Evolutionary conservation across 2,797 vertebrate species (phyloP), one percentile per base, ranked within the genome.

Genomic region (Chiloscyllium punctatum): DNA sequence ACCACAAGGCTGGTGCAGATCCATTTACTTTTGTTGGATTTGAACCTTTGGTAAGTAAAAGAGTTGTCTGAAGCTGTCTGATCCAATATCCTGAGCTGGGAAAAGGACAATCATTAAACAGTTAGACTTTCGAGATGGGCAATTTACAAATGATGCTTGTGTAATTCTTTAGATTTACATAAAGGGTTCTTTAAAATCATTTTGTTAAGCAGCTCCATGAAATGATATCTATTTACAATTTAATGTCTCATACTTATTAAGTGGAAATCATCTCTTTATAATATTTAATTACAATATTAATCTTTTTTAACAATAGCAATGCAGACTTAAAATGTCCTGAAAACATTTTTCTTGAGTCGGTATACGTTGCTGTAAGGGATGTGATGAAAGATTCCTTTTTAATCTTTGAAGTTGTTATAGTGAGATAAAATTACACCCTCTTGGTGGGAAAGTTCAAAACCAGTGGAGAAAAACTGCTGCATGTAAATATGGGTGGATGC

Each of bases 261-360:
- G 18, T 37, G 66, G 37, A 66, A 3, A 18, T 91, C 62, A 15
- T 37, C 23, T 8, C 69, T 7, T 1, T 95, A 5, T 18, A 8
- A 95, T 94, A 48, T 30, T 74, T 94, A 72, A 95, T 74, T 77
- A 77, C 72, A 77, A 33, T 72, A 30, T 25, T 48, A 77, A 74
- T n/a, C 1, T 95, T 57, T 91, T 91, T 84, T 84, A 79, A n/a
- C 25, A 92, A 92, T 69, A 68, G 66, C 90, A 69, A 42, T 48
- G 82, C 57, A n/a, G 53, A 53, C 30, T 90, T 62, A 53, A n/a
- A 11, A 91, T 33, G 15, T 25, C 27, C 57, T 37, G 30, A 57
- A 62, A 53, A 33, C 30, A 91, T 91, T 91, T 91, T 91, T 1
- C 33, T 57, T 66, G 33, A 91, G 62, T 18, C 4, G 33, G 16